Base-by-base conservation (phyloP, 2,888 invertebrate species). In the Hydropsyche betteni region DNA sequence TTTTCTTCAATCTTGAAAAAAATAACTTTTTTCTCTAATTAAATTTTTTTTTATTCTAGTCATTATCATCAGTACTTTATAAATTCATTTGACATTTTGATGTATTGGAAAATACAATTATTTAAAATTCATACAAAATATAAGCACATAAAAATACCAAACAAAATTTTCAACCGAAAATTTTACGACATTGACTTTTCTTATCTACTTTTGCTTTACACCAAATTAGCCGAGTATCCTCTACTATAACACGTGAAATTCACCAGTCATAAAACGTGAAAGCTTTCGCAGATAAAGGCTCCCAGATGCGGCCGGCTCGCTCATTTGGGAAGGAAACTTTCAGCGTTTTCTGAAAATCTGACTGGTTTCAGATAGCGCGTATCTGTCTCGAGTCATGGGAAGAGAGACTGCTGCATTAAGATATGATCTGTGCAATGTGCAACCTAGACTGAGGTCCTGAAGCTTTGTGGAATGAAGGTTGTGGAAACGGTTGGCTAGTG, bases 341-440 rank as follows among this genome's bases (percentile, higher is more conserved):
- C 58, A 36, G 64, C 12, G 64, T 8, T 10, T 33, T 64, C 34
- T 64, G 33, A 64, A 64, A 24, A n/a, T 64, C 12, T 44, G 44
- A 44, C 44, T 12, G 61, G 64, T 64, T 64, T 33, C 64, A 36
- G 12, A 36, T n/a, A n/a, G 34, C 34, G n/a, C 64, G 12, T 64
- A 64, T 64, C 64, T 33, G 64, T 36, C 34, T 33, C 34, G 16
- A 36, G 34, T n/a, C 12, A 1, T 10, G 44, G 10, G 44, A 10
- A 44, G 44, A 44, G 44, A 44, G 10, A 44, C 38, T 38, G 50
- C 72, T 58, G 72, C 72, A 58, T 72, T 72, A 72, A 72, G 72
- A 72, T 72, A 72, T 38, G 72, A 72, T 72, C 72, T 8, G 72
- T 53, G 53, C 69, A 12, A 44, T 53, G 64, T 64, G 64, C 12